phyloP scores from a whole-genome alignment of 2,888 invertebrate genomes.

The Leptura quadrifasciata region DNA sequence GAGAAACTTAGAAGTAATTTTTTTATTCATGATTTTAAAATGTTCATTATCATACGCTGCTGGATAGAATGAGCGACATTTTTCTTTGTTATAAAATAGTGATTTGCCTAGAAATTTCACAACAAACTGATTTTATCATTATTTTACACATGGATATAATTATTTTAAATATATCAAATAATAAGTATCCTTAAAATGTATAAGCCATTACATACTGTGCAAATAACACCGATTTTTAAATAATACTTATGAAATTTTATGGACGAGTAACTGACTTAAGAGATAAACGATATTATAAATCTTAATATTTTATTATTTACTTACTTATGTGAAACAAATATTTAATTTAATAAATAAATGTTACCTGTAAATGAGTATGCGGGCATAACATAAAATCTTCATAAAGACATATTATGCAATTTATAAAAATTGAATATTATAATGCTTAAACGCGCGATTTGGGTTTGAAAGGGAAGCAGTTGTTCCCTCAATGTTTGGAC shows the following conservation, averaged over 20 bases:
- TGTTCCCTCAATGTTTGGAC: too few species aligned
- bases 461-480: too few species aligned
- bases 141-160: not conserved
- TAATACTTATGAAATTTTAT: conserved; percentile 21
- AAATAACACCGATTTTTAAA: conserved; percentile 16
- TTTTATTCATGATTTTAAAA: too few species aligned
- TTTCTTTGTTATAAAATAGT: not conserved
- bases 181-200: conserved; percentile 10
- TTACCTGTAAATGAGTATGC: not conserved
- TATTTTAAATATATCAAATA: conserved; percentile 6
- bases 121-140: not conserved
- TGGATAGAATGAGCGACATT: too few species aligned
- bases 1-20: too few species aligned
- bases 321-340: conserved; percentile 32
- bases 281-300: conserved; percentile 32
- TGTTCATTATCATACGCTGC: too few species aligned
- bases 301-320: conserved; percentile 32
- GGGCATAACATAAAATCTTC: not conserved
- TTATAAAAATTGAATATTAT: not conserved
- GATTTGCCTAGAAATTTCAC: conserved; percentile 10
- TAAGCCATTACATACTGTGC: not conserved
- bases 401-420: not conserved
- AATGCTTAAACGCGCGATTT: too few species aligned
- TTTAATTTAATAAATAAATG: conserved; percentile 28
- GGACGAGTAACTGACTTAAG: not conserved